A percentile compares a stretch with the other conserved stretches of the same genome.
phyloP scores from a whole-genome alignment of 2,888 invertebrate species.

The Nebria salina region DNA sequence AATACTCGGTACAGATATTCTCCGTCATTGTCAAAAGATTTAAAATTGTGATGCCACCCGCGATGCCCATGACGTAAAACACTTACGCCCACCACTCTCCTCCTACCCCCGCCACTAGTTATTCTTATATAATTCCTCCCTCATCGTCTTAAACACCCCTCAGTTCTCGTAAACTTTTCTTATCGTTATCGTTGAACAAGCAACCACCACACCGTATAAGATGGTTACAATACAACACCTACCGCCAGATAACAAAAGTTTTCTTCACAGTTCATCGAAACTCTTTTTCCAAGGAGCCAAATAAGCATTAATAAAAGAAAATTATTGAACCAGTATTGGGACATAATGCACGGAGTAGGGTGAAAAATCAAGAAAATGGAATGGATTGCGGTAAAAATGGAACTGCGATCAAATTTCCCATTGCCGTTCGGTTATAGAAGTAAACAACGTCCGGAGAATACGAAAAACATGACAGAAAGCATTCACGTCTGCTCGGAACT shows the following conservation, averaged over 20 bases:
- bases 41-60: neutral
- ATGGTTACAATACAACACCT: neutral
- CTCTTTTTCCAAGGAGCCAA: too few relatives aligned
- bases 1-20: neutral
- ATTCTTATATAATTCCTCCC: neutral
- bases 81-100: neutral
- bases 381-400: neutral
- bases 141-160: neutral
- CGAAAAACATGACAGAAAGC: constrained; percentile 5
- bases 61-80: neutral
- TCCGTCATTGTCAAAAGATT: neutral
- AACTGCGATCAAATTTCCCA: neutral
- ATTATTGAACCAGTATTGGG: too few relatives aligned
- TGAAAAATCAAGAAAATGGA: neutral
- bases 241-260: neutral
- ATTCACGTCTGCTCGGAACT: neutral
- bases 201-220: neutral
- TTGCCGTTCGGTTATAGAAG: constrained; percentile 1
- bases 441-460: constrained; percentile 5
- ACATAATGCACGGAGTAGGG: too few relatives aligned
- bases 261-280: too few relatives aligned
- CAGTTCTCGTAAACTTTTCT: neutral
- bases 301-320: too few relatives aligned
- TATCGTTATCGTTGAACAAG: constrained; percentile 1
- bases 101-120: neutral